These are phyloP conservation scores for Thunnus thynnus DNA, from an alignment of 2,113 vertebrate species.

Conservation along the genomic window DNA sequence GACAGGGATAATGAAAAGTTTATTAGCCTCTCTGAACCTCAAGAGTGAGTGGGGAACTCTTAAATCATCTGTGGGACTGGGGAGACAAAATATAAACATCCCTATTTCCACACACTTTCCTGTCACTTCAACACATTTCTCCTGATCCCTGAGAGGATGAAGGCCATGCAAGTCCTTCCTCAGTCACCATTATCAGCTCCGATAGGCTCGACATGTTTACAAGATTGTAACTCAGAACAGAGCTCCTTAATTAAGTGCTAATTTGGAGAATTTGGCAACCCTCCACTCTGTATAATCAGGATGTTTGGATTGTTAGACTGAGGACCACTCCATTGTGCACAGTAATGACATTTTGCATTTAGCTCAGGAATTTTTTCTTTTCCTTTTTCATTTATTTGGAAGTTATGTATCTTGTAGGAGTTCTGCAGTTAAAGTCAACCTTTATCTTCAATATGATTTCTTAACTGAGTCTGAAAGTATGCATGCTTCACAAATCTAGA, in stretches of 20 bases:
- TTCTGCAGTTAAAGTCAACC: background rate
- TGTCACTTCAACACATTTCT: slow-evolving; percentile 8
- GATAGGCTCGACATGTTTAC: slow-evolving; percentile 36
- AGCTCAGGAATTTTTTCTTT: slow-evolving; percentile 15
- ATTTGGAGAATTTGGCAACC: slow-evolving; percentile 36
- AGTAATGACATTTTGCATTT: background rate
- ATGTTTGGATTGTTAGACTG: slow-evolving; percentile 17
- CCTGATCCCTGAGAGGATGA: slow-evolving; percentile 20
- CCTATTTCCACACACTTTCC: slow-evolving; percentile 11
- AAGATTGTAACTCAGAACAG: slow-evolving; percentile 12
- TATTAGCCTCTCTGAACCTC: slow-evolving; percentile 70
- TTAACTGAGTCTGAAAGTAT: background rate
- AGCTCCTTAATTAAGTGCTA: slow-evolving; percentile 7
- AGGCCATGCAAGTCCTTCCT: slow-evolving; percentile 17
- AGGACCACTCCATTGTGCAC: slow-evolving; percentile 13
- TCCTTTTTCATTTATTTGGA: background rate
- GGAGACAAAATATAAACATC: background rate
- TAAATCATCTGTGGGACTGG: slow-evolving; percentile 58
- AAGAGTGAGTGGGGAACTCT: slow-evolving; percentile 44
- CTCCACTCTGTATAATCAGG: slow-evolving; percentile 29
- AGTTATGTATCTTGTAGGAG: background rate
- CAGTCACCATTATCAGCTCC: slow-evolving; percentile 2
- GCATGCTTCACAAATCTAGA: background rate
- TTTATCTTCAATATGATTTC: background rate
- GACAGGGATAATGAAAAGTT: slow-evolving; percentile 73